phyloP scores from a whole-genome alignment of 2,888 invertebrate genomes.

The Epinotia brunnichana region DNA sequence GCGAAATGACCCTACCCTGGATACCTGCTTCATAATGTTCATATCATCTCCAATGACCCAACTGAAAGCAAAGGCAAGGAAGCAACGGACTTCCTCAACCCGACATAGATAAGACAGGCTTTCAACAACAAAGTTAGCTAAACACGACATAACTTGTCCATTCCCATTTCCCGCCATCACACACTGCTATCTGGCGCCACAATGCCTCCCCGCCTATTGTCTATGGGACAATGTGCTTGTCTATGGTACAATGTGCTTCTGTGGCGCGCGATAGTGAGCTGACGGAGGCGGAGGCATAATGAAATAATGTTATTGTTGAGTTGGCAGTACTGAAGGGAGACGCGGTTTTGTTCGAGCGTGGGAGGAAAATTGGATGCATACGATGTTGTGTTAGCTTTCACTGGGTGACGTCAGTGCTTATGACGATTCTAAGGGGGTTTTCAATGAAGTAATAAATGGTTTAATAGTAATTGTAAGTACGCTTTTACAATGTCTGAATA shows the following conservation, averaged over 20 bases:
- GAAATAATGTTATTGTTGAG: constrained; percentile 55
- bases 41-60: background rate
- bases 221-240: constrained; percentile 37
- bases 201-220: constrained; percentile 37
- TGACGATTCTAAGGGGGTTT: background rate
- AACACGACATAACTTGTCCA: constrained; percentile 42
- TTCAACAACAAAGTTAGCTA: constrained; percentile 41
- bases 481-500: no score
- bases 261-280: constrained; percentile 56
- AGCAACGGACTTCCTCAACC: constrained; percentile 17
- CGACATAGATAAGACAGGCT: constrained; percentile 29
- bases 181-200: constrained; percentile 35
- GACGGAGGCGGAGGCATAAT: constrained; percentile 44
- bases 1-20: no score
- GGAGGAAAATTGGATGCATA: constrained; percentile 34
- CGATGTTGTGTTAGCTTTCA: constrained; percentile 1
- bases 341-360: constrained; percentile 47
- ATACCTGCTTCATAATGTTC: background rate
- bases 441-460: background rate
- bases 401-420: constrained; percentile 7
- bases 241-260: constrained; percentile 48
- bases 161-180: constrained; percentile 41
- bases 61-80: background rate
- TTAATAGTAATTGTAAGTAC: no score
- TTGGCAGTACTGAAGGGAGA: constrained; percentile 38